These are phyloP conservation scores for Tachysurus fulvidraco DNA, from an alignment of 2,113 vertebrate species.

Conservation along the genomic window DNA sequence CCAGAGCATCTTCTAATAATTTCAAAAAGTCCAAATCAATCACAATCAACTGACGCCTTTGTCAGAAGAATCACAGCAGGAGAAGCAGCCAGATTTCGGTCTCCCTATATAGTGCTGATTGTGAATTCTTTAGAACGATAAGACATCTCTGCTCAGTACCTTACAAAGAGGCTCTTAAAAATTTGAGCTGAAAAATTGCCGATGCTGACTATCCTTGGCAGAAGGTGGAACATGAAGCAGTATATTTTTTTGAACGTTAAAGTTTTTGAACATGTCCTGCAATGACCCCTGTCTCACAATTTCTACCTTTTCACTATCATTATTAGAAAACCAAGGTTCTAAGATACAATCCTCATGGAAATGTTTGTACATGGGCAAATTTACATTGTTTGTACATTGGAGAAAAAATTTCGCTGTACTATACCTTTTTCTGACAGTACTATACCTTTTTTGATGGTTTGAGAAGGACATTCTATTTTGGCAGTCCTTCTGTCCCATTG, in stretches of 20 bases:
- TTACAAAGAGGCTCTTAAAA: background rate
- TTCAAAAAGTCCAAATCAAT: background rate
- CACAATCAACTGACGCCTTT: background rate
- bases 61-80: slow-evolving; percentile 4
- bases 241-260: background rate
- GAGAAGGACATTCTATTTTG: slow-evolving; percentile 55
- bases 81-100: background rate
- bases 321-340: background rate
- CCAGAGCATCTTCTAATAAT: background rate
- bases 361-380: background rate
- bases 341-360: background rate
- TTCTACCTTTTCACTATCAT: background rate
- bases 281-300: background rate
- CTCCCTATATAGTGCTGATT: background rate
- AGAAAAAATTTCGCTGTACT: background rate
- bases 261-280: background rate
- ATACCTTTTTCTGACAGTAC: background rate
- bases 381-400: background rate
- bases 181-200: background rate
- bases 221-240: background rate
- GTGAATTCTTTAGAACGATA: background rate
- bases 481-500: slow-evolving; percentile 51
- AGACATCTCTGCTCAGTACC: background rate
- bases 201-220: background rate
- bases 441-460: slow-evolving; percentile 13